Percentiles rank a stretch among this genome's conserved stretches.
Evolutionary conservation across 2,888 invertebrate species (phyloP).

Genomic region (Metopia argyrocephala): DNA sequence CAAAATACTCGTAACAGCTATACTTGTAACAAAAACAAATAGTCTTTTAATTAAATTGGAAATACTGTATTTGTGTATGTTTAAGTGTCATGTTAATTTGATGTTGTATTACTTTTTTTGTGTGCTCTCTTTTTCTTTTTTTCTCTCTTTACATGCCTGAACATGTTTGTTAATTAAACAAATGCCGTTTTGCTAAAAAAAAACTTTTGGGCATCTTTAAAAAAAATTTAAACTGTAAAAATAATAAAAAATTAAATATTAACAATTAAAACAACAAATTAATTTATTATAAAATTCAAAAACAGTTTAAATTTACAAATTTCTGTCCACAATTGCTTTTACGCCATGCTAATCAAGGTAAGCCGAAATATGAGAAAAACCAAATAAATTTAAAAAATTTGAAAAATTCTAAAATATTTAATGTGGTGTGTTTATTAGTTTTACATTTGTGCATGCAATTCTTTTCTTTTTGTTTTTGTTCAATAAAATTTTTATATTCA

Average conservation of each 20-base stretch:
- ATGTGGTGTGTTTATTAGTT: not conserved
- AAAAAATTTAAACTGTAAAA: constrained; percentile 43
- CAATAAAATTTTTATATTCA: not conserved
- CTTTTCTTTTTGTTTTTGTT: not conserved
- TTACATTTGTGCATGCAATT: constrained; percentile 5
- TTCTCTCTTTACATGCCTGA: constrained; percentile 74
- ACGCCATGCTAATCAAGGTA: constrained; percentile 73
- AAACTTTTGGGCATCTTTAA: not conserved
- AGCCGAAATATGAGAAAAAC: constrained; percentile 63
- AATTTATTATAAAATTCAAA: constrained; percentile 54
- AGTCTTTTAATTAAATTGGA: not conserved
- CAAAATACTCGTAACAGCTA: too few species aligned
- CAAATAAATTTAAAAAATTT: not conserved
- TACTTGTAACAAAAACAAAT: not conserved
- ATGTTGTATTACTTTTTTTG: constrained; percentile 43
- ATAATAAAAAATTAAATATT: not conserved
- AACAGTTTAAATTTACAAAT: constrained; percentile 71
- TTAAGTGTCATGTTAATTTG: constrained; percentile 44
- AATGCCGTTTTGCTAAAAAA: constrained; percentile 54
- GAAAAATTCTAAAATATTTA: not conserved
- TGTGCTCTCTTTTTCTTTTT: constrained; percentile 49
- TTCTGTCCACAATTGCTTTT: constrained; percentile 76
- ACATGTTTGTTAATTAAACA: constrained; percentile 57
- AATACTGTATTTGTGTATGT: constrained; percentile 14
- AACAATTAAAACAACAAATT: not conserved